Conservation (phyloP, 1,140 invertebrate genomes). For the Sarcophaga bullata region DNA sequence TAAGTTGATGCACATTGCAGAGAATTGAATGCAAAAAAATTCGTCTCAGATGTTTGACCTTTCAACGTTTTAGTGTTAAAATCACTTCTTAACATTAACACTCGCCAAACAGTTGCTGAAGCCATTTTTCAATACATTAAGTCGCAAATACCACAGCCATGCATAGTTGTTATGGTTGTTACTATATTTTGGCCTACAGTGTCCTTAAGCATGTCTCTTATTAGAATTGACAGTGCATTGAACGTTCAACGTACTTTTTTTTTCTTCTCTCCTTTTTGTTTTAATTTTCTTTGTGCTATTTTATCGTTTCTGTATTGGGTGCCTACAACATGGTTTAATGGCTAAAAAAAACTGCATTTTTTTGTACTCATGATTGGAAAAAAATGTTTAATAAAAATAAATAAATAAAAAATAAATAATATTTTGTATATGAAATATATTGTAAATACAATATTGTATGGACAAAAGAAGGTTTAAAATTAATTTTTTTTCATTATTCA, state of each 20-base stretch:
- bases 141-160: too few species aligned
- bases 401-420: too few species aligned
- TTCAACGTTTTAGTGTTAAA: too few species aligned
- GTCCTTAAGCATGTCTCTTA: background rate
- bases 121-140: too few species aligned
- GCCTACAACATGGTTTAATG: background rate
- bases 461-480: background rate
- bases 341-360: background rate
- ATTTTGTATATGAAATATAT: too few species aligned
- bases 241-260: background rate
- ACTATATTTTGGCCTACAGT: background rate
- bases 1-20: too few species aligned
- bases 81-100: too few species aligned
- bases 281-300: background rate
- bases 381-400: too few species aligned
- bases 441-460: background rate
- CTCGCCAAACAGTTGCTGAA: too few species aligned
- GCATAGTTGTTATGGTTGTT: background rate
- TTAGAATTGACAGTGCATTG: background rate
- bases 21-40: too few species aligned
- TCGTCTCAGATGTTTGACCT: too few species aligned
- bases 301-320: background rate
- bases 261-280: background rate
- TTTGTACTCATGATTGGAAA: too few species aligned
- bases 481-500: slow-evolving; percentile 13